Conservation (phyloP, 2,888 invertebrate genomes). For the Amphipyra tragopoginis region DNA sequence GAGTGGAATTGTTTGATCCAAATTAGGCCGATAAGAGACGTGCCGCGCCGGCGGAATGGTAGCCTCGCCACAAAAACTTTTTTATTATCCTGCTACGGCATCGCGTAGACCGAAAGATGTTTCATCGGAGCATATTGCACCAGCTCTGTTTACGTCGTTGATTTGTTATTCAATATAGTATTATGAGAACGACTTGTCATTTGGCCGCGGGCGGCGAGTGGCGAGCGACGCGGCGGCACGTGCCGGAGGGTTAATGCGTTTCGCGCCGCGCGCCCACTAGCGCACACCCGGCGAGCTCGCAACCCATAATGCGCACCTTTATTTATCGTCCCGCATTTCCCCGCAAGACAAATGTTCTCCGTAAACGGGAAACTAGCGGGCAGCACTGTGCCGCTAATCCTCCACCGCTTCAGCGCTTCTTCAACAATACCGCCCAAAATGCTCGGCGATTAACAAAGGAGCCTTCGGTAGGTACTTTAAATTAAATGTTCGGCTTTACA, state of each 20-base stretch:
- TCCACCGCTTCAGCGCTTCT: conserved; percentile 72
- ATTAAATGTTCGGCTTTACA: conserved; percentile 90
- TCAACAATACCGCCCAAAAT: conserved; percentile 81
- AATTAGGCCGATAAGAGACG: conserved; percentile 86
- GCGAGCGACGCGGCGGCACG: conserved; percentile 54
- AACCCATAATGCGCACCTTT: conserved; percentile 75
- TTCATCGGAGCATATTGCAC: conserved; percentile 64
- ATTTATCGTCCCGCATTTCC: conserved; percentile 77
- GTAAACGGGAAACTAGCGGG: conserved; percentile 76
- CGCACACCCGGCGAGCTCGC: conserved; percentile 55
- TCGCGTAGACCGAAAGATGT: conserved; percentile 62
- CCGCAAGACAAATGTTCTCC: conserved; percentile 76
- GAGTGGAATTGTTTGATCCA: conserved; percentile 86
- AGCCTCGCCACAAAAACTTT: conserved; percentile 75
- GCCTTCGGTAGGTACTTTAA: conserved; percentile 87
- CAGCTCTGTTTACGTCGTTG: conserved; percentile 62
- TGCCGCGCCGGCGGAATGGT: conserved; percentile 75
- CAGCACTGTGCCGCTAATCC: conserved; percentile 77
- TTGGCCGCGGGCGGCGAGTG: conserved; percentile 58
- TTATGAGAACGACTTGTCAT: conserved; percentile 67
- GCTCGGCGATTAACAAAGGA: conserved; percentile 86
- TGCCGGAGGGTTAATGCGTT: conserved; percentile 69
- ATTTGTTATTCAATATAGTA: conserved; percentile 67
- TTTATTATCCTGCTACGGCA: conserved; percentile 74
- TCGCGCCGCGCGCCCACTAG: conserved; percentile 57